Evolutionary conservation across 92 coral and sea anemone species (phyloP), one percentile per base, ranked within the genome.

Genomic region (Bergia sp.): DNA sequence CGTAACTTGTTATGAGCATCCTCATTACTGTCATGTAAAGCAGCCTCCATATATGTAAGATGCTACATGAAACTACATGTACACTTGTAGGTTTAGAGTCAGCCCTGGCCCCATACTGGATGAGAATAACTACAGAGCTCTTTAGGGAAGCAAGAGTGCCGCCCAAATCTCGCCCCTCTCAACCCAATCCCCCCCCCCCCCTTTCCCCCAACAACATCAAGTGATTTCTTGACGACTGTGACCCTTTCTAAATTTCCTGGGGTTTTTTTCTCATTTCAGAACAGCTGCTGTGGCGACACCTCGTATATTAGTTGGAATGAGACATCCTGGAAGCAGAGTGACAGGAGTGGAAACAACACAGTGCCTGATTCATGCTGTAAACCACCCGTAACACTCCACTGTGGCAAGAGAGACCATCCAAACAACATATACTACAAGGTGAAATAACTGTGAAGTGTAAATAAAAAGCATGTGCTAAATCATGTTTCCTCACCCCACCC

Each of bases 281-380:
- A 91, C 80, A 77, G 87, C 76, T 91, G 93, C 39, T 91, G 93
- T 75, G 93, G 93, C n/a, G 93, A 80, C 29, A 76, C 79, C 2
- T 74, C 84, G 7, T 76, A 91, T 80, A 41, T 58, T 74, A 89
- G 86, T 49, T 91, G 93, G 93, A 91, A 91, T 76, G 85, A 55
- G 43, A 87, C 93, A 53, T 74, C 81, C 11, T 91, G 93, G 93
- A 81, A 42, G 43, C 85, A 76, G 73, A 42, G 67, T 45, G 93
- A 36, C 39, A 71, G 40, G 2, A 86, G 85, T 79, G 77, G 57
- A n/a, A 87, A 82, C 73, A 86, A 82, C 43, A 43, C 76, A 41
- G 93, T 91, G 2, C 93, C 93, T 2, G 93, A 91, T 29, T 81
- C 88, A 11, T 91, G 93, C 81, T 91, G 93, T 73, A 91, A 91